Evolutionary conservation across 2,888 invertebrate species (phyloP).

Genomic region (Melieria crassipennis): DNA sequence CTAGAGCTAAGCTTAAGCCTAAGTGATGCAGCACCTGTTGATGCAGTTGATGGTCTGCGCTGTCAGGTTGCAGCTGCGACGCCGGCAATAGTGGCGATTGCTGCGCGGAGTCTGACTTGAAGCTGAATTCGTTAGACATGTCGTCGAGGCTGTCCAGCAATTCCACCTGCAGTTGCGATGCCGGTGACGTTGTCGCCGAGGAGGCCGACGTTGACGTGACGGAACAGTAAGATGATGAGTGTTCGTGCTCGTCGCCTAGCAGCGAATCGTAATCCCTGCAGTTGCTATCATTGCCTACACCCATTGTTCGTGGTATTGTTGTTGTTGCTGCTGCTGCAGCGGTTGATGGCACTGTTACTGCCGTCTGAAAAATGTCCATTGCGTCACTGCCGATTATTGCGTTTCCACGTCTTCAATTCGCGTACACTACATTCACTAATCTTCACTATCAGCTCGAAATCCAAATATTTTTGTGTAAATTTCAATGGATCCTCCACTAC

Average conservation of each 20-base stretch:
- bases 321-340: slow-evolving; percentile 1
- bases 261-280: slow-evolving; percentile 7
- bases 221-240: slow-evolving; percentile 23
- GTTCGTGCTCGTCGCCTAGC: slow-evolving; percentile 20
- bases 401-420: neutral
- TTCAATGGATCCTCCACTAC: no score
- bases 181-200: slow-evolving; percentile 11
- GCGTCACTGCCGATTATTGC: slow-evolving; percentile 13
- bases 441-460: no score
- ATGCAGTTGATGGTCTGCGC: slow-evolving; percentile 44
- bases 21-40: slow-evolving; percentile 62
- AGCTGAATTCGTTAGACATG: slow-evolving; percentile 11
- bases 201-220: slow-evolving; percentile 12
- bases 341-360: neutral
- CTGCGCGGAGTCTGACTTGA: slow-evolving; percentile 6
- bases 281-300: slow-evolving; percentile 10
- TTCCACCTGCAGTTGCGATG: slow-evolving; percentile 15
- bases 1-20: slow-evolving; percentile 54
- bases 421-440: neutral
- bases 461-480: no score
- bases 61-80: neutral
- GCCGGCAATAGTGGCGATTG: neutral
- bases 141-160: slow-evolving; percentile 26
- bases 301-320: slow-evolving; percentile 14
- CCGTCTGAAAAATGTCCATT: slow-evolving; percentile 12